Base-by-base conservation (phyloP, 92 coral and sea anemone species). In the Parazoanthus atlanticus region DNA sequence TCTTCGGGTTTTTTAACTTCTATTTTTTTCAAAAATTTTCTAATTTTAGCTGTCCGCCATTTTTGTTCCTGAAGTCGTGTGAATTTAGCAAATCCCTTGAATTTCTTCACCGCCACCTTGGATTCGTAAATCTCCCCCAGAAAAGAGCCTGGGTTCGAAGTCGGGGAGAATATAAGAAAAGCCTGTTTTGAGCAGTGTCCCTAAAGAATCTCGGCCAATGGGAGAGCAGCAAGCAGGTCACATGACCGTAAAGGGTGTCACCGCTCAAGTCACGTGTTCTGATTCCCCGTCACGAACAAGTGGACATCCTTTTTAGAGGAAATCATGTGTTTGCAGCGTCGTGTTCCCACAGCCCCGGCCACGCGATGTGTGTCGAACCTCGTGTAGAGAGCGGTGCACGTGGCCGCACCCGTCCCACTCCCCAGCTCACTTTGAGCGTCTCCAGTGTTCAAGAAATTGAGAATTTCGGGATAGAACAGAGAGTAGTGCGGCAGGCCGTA, bases 401-500 rank as follows among this genome's bases (percentile, higher is more conserved):
- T 95, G 23, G 93, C 90, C 7, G 98, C 91, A 71, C 93, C 79
- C 15, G 84, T 81, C 33, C 81, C 91, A 25, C 85, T 43, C 36
- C 80, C 92, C 41, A 88, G 85, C 64, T 52, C 88, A 66, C 74
- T 91, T 65, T 43, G 83, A 17, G 86, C 71, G 12, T 78, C 82
- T 15, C 93, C 89, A 8, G 95, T 88, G 91, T 94, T 93, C 90
- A 95, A 85, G 79, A 81, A 93, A 91, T 97, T 97, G 30, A 97
- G 91, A 38, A 97, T 95, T 86, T 97, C 99, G 0, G 96, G 91
- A 91, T 97, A 97, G 72, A 97, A 97, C 47, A 88, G 93, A 23
- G 99, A 90, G 91, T 97, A 95, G 49, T 92, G 96, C 19, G 99
- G 99, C 7, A 95, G 95, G 41, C 93, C 98, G 79, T 97, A 97